A percentile compares a stretch with the other conserved stretches of the same genome.
Evolutionary conservation across 2,888 invertebrate species (phyloP).

Genomic region (Drosophila falleni): DNA sequence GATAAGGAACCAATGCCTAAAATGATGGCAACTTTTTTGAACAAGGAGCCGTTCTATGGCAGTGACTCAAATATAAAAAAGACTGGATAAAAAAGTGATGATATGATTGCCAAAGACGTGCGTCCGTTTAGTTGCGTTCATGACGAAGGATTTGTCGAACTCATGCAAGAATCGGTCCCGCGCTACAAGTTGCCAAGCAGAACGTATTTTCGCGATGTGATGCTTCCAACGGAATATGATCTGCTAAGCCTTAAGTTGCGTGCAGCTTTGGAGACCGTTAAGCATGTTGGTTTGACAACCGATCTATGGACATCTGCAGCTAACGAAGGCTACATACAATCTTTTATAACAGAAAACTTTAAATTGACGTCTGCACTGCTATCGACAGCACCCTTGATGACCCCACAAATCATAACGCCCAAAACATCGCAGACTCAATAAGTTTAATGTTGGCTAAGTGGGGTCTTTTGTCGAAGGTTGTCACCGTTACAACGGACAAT

Average conservation of each 20-base stretch:
- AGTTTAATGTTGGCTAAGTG: conserved; percentile 16
- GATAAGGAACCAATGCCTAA: too few species aligned
- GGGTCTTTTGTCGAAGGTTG: conserved; percentile 17
- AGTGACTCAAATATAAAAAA: too few species aligned
- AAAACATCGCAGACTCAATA: conserved; percentile 13
- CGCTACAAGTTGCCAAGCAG: conserved; percentile 13
- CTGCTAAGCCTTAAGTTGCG: too few species aligned
- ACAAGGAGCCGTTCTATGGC: too few species aligned
- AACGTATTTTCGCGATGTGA: conserved; percentile 9
- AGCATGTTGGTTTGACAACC: too few species aligned
- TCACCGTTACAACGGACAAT: conserved; percentile 25
- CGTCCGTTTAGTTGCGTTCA: conserved; percentile 10
- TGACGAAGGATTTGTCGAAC: conserved; percentile 19
- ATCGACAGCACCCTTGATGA: conserved; percentile 12
- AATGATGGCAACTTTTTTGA: too few species aligned
- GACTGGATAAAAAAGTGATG: conserved; percentile 7
- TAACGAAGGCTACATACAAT: too few species aligned
- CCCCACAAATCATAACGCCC: conserved; percentile 12
- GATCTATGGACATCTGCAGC: too few species aligned
- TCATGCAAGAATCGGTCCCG: not conserved
- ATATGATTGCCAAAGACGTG: conserved; percentile 3
- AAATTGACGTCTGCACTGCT: conserved; percentile 18
- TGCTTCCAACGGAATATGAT: conserved; percentile 10
- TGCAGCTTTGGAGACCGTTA: too few species aligned
- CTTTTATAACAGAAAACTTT: too few species aligned